Percentiles rank a stretch among this genome's conserved stretches.
phyloP scores from a whole-genome alignment of 2,113 vertebrate species.

The Microcebus griseorufus region DNA sequence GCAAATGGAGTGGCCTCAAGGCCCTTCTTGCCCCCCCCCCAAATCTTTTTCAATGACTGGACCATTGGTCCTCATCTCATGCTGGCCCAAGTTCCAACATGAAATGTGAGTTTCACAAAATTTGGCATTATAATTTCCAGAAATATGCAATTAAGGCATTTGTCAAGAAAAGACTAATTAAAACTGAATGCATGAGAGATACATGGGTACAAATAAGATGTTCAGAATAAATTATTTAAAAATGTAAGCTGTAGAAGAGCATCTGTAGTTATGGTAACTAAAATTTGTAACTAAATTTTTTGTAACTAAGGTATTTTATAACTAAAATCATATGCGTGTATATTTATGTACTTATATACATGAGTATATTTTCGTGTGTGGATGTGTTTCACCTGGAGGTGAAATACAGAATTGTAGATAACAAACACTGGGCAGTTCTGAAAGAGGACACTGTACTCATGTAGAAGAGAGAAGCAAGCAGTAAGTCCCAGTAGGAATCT shows the following conservation, averaged over 20 bases:
- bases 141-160: neutral
- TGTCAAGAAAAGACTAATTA: neutral
- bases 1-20: neutral
- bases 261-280: neutral
- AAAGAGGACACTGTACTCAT: neutral
- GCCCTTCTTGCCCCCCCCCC: neutral
- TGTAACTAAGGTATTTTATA: neutral
- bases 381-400: neutral
- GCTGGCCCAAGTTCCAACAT: neutral
- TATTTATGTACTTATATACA: neutral
- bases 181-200: neutral
- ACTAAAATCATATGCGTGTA: neutral
- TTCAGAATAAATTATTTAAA: neutral
- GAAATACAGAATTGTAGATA: neutral
- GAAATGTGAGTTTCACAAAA: neutral
- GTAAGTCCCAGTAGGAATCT: neutral
- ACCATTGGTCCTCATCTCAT: neutral
- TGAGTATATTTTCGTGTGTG: neutral
- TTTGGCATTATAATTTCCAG: neutral
- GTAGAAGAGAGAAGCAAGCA: neutral
- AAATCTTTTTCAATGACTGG: neutral
- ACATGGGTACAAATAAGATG: neutral
- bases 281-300: neutral
- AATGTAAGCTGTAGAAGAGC: neutral
- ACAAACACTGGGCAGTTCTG: neutral